These are phyloP conservation scores for Glaucidium brasilianum DNA, from an alignment of 2,113 vertebrate species.

Conservation along the genomic window DNA sequence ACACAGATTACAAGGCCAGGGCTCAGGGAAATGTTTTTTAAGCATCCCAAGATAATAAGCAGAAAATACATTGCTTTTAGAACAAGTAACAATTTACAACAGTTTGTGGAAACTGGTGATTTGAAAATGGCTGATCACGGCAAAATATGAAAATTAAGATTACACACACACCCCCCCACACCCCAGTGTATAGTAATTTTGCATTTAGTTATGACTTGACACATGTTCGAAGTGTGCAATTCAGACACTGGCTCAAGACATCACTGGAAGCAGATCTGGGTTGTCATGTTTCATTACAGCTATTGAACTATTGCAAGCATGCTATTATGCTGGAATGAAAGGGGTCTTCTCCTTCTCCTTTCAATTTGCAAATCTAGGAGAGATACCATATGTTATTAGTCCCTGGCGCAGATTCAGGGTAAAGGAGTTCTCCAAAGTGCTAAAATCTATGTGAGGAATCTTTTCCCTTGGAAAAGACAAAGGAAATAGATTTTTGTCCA, in stretches of 20 bases:
- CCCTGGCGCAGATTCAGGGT: slow-evolving; percentile 48
- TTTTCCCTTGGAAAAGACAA: slow-evolving; percentile 24
- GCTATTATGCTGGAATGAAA: slow-evolving; percentile 71
- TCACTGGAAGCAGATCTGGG: slow-evolving; percentile 54
- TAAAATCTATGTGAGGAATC: slow-evolving; percentile 22
- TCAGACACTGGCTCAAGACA: slow-evolving; percentile 47
- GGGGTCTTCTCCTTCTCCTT: slow-evolving; percentile 61
- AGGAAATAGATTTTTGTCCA: slow-evolving; percentile 21
- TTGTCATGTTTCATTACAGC: slow-evolving; percentile 69
- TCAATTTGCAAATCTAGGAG: slow-evolving; percentile 63
- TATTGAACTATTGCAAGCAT: slow-evolving; percentile 51
- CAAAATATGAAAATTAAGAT: slow-evolving; percentile 41
- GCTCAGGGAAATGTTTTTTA: not conserved
- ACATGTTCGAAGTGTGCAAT: slow-evolving; percentile 54
- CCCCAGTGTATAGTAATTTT: slow-evolving; percentile 36
- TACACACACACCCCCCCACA: not conserved
- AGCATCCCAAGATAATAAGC: not conserved
- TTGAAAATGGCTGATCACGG: slow-evolving; percentile 22
- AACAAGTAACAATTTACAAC: not conserved
- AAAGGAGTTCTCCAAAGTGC: slow-evolving; percentile 43
- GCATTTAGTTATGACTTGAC: slow-evolving; percentile 54
- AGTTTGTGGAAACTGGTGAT: not conserved
- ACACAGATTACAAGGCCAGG: not conserved
- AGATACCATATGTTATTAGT: slow-evolving; percentile 63
- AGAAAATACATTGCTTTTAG: not conserved